Evolutionary conservation across 2,797 vertebrate genomes (phyloP), one percentile per base, ranked within the genome.

Genomic region (Phaenicophaeus curvirostris): DNA sequence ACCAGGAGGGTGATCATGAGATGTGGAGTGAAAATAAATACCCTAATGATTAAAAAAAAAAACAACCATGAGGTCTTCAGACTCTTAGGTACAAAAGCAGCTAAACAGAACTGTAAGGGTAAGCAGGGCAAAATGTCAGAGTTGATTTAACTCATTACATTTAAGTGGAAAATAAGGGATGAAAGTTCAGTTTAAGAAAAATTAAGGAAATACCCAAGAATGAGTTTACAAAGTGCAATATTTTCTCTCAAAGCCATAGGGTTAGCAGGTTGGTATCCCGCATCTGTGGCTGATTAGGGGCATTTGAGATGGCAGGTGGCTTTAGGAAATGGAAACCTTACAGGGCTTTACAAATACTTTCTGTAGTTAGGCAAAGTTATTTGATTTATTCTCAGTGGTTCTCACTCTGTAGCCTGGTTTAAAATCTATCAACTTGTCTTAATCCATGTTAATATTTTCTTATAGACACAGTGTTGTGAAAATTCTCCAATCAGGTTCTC

Each of bases 211-310:
- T 98, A 98, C 98, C 96, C 98, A 97, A 86, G 97, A 98, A 97
- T 95, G 97, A 97, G 87, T 97, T 96, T 96, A 97, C 96, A 97
- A 96, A 97, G 97, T 97, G 97, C 98, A 97, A 98, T 98, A 97
- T 98, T 98, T 97, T 98, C 97, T 98, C 98, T 98, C 96, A 97
- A 67, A 97, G 96, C 98, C 97, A 65, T 97, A 95, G 98, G 98
- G 98, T 98, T 96, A 97, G 88, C 96, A 97, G 98, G 98, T 99
- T 99, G 98, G 98, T 96, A 96, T 97, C 97, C 96, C 87, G 98
- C 99, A 99, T 98, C 98, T 99, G 98, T 98, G 98, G 98, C 98
- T 98, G 97, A 99, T 99, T 99, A 99, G 94, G 96, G 97, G 90
- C 95, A 94, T 89, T 97, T 95, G 97, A 97, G 95, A 96, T 97